Evolutionary conservation across 2,797 vertebrate genomes (phyloP).

Genomic region (Spinus pinus): DNA sequence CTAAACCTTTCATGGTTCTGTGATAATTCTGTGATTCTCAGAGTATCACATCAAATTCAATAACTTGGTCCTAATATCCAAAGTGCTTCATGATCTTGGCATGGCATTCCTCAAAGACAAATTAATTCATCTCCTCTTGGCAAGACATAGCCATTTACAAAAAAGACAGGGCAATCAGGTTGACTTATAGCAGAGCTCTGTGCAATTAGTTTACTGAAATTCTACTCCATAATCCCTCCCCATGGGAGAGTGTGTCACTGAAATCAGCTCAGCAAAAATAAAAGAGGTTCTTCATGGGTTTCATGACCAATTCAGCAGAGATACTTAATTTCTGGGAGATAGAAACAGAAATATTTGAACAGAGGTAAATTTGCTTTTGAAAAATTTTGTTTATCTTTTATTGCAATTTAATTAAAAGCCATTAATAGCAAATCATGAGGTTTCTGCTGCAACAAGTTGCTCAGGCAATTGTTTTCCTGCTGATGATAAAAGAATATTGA

Average conservation of each 20-base stretch:
- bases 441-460: background rate
- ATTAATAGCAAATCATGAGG: background rate
- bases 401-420: constrained; percentile 25
- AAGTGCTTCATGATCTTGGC: background rate
- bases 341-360: background rate
- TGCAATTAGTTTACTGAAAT: background rate
- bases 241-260: background rate
- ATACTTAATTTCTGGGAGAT: background rate
- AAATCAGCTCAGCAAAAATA: background rate
- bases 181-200: background rate
- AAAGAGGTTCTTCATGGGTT: background rate
- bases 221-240: background rate
- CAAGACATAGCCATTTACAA: background rate
- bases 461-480: background rate
- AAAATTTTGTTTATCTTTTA: constrained; percentile 9
- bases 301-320: background rate
- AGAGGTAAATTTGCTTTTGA: background rate
- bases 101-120: background rate
- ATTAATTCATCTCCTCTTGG: background rate
- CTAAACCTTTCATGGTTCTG: background rate
- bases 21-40: background rate
- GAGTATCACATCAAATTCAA: background rate
- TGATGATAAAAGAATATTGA: constrained; percentile 5
- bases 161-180: background rate
- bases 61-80: background rate